Evolutionary conservation across 2,888 invertebrate species (phyloP).

Genomic region (Melanostoma scalare): DNA sequence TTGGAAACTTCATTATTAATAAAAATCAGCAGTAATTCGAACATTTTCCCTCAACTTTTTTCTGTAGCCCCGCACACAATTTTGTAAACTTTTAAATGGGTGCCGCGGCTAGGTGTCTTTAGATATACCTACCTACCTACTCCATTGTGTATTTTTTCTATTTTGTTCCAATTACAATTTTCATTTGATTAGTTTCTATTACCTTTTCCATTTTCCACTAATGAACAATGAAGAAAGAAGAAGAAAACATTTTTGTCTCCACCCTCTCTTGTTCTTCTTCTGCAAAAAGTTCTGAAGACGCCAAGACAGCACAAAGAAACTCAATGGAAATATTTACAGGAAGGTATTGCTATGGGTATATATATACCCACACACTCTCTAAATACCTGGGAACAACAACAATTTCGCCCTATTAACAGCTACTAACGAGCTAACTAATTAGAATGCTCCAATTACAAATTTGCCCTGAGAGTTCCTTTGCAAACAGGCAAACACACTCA

Average conservation of each 20-base stretch:
- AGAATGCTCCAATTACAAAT: conserved; percentile 73
- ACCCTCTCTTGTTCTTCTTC: conserved; percentile 2
- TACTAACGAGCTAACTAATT: conserved; percentile 73
- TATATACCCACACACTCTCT: not conserved
- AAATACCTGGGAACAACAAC: conserved; percentile 51
- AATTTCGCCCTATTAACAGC: conserved; percentile 71
- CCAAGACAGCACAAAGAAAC: conserved; percentile 21
- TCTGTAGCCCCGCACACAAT: no score
- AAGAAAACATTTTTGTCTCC: conserved; percentile 36
- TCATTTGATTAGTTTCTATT: conserved; percentile 72
- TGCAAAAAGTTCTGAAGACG: conserved; percentile 30
- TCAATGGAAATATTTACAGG: conserved; percentile 5
- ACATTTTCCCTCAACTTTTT: no score
- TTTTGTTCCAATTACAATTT: conserved; percentile 62
- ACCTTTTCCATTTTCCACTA: conserved; percentile 72
- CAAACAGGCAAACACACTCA: conserved; percentile 4
- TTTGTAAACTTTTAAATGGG: no score
- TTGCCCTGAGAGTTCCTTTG: conserved; percentile 43
- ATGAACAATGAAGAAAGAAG: conserved; percentile 64
- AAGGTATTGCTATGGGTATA: not conserved
- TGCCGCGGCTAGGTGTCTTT: no score
- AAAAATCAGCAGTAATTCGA: no score
- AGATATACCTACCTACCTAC: no score
- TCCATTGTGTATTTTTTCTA: not conserved
- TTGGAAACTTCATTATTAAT: no score